Evolutionary conservation across 2,113 vertebrate genomes (phyloP).

Genomic region (Callorhinus ursinus): DNA sequence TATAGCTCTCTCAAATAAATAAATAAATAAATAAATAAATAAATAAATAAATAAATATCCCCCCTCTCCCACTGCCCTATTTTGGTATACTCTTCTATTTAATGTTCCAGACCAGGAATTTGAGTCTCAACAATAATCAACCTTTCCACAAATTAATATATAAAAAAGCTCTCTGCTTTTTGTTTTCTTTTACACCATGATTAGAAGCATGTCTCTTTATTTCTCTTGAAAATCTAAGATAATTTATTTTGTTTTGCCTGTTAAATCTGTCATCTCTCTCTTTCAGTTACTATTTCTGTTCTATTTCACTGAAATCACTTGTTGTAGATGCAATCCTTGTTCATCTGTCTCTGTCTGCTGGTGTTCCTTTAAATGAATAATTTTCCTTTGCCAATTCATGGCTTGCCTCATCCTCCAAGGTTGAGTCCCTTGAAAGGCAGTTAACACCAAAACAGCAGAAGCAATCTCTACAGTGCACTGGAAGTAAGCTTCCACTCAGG

Average conservation of each 20-base stretch:
- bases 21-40: too few relatives aligned
- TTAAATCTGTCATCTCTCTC: background rate
- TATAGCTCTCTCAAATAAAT: too few relatives aligned
- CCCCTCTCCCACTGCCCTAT: background rate
- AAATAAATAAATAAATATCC: too few relatives aligned
- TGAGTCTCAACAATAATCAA: background rate
- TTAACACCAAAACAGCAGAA: background rate
- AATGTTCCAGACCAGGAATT: background rate
- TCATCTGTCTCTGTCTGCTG: background rate
- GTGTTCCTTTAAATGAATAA: background rate
- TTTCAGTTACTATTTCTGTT: background rate
- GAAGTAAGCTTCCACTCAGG: background rate
- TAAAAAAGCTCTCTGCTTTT: background rate
- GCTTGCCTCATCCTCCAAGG: background rate
- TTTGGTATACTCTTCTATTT: background rate
- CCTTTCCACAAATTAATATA: background rate
- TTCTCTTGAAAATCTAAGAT: slow-evolving; percentile 92
- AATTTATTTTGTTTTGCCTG: background rate
- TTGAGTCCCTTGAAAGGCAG: background rate
- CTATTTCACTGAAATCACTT: background rate
- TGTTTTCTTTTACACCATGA: background rate
- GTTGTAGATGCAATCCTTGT: background rate
- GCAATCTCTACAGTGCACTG: background rate
- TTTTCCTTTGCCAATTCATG: background rate
- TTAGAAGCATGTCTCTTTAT: slow-evolving; percentile 92